phyloP scores from a whole-genome alignment of 1,140 invertebrate genomes.

The Euwallacea fornicatus region DNA sequence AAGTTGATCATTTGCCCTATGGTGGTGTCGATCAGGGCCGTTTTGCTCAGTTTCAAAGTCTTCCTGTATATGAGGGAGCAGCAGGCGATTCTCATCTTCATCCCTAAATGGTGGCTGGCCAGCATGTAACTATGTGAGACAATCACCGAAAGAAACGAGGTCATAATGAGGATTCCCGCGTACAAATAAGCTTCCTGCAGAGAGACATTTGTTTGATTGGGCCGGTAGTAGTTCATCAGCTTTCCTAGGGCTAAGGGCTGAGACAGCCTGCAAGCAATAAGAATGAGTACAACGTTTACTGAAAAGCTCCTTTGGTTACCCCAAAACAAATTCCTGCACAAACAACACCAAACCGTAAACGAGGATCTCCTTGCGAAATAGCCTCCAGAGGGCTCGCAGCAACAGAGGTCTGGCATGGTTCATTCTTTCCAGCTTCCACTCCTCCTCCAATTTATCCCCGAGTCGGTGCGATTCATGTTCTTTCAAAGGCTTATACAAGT shows the following conservation, averaged over 20 bases:
- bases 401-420: constrained; percentile 49
- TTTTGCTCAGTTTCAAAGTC: constrained; percentile 64
- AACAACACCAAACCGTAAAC: constrained; percentile 57
- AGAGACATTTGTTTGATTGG: constrained; percentile 48
- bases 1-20: constrained; percentile 86
- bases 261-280: constrained; percentile 41
- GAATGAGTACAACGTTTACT: background rate
- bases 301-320: constrained; percentile 46
- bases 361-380: constrained; percentile 52
- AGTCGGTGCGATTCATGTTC: constrained; percentile 48
- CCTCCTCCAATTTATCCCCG: constrained; percentile 61
- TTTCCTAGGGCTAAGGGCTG: constrained; percentile 47
- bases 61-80: constrained; percentile 84
- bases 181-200: constrained; percentile 66
- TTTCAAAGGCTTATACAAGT: constrained; percentile 42
- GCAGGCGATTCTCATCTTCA: constrained; percentile 75
- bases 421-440: constrained; percentile 57
- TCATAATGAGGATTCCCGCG: constrained; percentile 70
- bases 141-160: constrained; percentile 64
- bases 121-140: constrained; percentile 81
- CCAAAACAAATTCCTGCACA: constrained; percentile 58
- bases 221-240: constrained; percentile 62
- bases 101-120: constrained; percentile 65
- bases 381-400: constrained; percentile 47
- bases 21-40: constrained; percentile 76